phyloP scores from a whole-genome alignment of 2,888 invertebrate species.

The Lasioglossum oenotherae region DNA sequence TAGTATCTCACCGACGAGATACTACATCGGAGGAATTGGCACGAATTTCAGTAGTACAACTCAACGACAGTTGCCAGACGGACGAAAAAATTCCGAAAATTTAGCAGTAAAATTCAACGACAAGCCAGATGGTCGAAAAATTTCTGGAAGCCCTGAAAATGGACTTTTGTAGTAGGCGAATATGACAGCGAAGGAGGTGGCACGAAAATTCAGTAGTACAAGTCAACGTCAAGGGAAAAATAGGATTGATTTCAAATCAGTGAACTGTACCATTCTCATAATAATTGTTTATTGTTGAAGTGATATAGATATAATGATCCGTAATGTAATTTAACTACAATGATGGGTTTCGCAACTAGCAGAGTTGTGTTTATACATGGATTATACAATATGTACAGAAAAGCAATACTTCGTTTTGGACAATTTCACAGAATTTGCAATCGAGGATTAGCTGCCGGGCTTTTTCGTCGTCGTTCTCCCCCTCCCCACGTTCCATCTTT shows the following conservation, averaged over 20 bases:
- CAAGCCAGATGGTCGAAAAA: no score
- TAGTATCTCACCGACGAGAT: no score
- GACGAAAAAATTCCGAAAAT: no score
- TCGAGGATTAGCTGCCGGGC: conserved; percentile 49
- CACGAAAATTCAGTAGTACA: no score
- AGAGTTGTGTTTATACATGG: conserved; percentile 83
- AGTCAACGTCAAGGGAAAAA: no score
- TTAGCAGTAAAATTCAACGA: no score
- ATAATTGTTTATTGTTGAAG: conserved; percentile 84
- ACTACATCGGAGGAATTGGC: no score
- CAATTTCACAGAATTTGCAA: conserved; percentile 62
- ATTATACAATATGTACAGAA: conserved; percentile 84
- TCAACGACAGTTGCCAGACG: no score
- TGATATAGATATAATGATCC: conserved; percentile 84
- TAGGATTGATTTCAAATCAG: background rate
- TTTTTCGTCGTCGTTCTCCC: conserved; percentile 17
- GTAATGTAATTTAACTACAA: conserved; percentile 83
- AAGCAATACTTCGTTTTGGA: conserved; percentile 76
- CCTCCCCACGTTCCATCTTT: conserved; percentile 28
- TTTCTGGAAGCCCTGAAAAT: no score
- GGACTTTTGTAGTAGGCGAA: no score
- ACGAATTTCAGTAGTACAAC: no score
- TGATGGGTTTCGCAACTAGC: conserved; percentile 82
- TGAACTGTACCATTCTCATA: conserved; percentile 75
- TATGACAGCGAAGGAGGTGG: no score